Evolutionary conservation across 2,113 vertebrate species (phyloP).

Genomic region (Axis porcinus): DNA sequence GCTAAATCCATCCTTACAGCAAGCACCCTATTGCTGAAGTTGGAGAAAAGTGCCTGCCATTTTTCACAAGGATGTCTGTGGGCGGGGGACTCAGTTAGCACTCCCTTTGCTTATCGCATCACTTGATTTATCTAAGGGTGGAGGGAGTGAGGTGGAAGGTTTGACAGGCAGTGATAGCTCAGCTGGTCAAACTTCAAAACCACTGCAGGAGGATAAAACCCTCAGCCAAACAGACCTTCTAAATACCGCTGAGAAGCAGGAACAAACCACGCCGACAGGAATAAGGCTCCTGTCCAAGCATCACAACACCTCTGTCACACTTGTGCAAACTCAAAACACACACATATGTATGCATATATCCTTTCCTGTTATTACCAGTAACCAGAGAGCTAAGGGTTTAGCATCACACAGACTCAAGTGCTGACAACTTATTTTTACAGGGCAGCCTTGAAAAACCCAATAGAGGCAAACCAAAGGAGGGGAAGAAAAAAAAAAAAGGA

Average conservation of each 20-base stretch:
- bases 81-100: constrained; percentile 24
- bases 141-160: constrained; percentile 32
- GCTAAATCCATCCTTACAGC: not conserved
- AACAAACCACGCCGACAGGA: constrained; percentile 64
- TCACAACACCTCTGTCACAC: constrained; percentile 50
- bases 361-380: constrained; percentile 32
- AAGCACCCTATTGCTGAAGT: not conserved
- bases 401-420: constrained; percentile 33
- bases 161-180: constrained; percentile 58
- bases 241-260: constrained; percentile 58
- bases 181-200: constrained; percentile 52
- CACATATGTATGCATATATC: not conserved
- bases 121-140: constrained; percentile 58
- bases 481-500: not conserved
- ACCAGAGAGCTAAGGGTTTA: constrained; percentile 44
- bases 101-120: constrained; percentile 57
- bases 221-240: constrained; percentile 61
- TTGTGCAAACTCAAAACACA: constrained; percentile 62
- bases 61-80: constrained; percentile 60
- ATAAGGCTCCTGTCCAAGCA: constrained; percentile 62
- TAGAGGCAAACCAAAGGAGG: not conserved
- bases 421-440: constrained; percentile 68
- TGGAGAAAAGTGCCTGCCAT: constrained; percentile 32
- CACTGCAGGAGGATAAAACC: constrained; percentile 31
- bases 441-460: constrained; percentile 40